Evolutionary conservation across 1,140 invertebrate genomes (phyloP).

Genomic region (Sycophaga agraensis): DNA sequence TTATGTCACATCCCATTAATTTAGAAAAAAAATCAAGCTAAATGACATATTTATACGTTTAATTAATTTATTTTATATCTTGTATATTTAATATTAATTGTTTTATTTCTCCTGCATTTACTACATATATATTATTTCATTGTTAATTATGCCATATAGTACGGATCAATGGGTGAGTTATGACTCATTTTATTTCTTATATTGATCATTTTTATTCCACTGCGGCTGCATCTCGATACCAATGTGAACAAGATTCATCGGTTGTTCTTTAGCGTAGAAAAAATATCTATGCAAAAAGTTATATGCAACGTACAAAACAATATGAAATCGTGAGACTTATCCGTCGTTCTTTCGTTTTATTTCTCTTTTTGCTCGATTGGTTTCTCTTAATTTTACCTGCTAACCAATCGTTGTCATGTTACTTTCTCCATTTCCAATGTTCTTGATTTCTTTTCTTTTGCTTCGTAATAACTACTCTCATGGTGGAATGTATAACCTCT

Average conservation of each 20-base stretch:
- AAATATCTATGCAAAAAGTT: constrained; percentile 26
- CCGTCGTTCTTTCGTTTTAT: no score
- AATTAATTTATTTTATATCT: neutral
- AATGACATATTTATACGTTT: constrained; percentile 1
- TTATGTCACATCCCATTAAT: neutral
- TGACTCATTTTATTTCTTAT: neutral
- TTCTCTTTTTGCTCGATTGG: no score
- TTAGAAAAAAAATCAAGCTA: constrained; percentile 15
- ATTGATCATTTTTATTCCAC: neutral
- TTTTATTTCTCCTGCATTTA: neutral
- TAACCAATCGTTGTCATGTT: no score
- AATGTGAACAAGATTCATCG: neutral
- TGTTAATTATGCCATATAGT: neutral
- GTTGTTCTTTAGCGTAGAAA: constrained; percentile 17
- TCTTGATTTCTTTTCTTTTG: no score
- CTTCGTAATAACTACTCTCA: no score
- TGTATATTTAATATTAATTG: neutral
- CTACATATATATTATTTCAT: no score
- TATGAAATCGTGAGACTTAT: neutral
- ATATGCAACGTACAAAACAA: constrained; percentile 12
- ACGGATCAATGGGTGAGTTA: neutral
- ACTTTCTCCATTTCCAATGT: no score
- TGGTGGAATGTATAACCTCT: no score
- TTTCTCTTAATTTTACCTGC: no score
- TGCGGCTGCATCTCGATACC: neutral